These are phyloP conservation scores for Trachemys scripta DNA, from an alignment of 2,113 vertebrate genomes.

Conservation along the genomic window DNA sequence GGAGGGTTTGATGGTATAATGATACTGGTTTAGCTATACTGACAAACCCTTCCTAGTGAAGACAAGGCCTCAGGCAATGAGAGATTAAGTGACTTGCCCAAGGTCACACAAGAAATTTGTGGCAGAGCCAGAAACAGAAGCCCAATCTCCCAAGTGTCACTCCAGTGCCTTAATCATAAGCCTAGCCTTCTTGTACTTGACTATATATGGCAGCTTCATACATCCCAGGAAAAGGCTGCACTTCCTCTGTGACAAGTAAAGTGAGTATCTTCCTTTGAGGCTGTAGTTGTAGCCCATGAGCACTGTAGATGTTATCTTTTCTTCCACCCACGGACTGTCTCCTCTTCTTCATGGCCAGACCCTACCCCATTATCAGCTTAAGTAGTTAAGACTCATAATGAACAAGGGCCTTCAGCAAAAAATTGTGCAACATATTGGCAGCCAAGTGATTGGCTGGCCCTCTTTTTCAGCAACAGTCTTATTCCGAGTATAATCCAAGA, in stretches of 20 bases:
- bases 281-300: background rate
- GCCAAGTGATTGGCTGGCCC: background rate
- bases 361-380: background rate
- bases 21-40: background rate
- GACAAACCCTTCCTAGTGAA: background rate
- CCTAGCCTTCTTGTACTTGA: rapidly evolving
- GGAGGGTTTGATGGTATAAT: background rate
- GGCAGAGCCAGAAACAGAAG: rapidly evolving
- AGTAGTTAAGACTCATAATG: background rate
- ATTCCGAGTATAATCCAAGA: background rate
- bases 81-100: background rate
- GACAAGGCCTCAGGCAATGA: rapidly evolving
- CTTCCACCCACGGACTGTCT: rapidly evolving
- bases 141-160: rapidly evolving
- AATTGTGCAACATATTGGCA: background rate
- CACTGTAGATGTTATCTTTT: background rate
- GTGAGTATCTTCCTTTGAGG: background rate
- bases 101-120: background rate
- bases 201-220: background rate
- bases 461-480: background rate
- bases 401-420: background rate
- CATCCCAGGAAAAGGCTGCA: background rate
- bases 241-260: background rate
- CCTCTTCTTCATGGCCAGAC: background rate
- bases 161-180: rapidly evolving